phyloP scores from a whole-genome alignment of 2,113 vertebrate species.

The Notothenia rossii region DNA sequence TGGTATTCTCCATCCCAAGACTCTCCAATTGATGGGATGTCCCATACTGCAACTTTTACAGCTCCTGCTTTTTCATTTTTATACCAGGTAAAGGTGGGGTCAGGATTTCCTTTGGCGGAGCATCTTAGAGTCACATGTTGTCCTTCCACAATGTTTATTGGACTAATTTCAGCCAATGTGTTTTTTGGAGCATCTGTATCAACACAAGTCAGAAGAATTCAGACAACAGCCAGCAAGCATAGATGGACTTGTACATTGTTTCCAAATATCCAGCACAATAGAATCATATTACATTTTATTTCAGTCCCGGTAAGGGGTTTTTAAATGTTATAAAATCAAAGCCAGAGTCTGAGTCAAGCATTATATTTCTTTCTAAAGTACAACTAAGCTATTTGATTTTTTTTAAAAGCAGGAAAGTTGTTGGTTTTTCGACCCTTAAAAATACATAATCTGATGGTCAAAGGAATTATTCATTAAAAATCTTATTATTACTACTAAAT shows the following conservation, averaged over 20 bases:
- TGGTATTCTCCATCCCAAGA: slow-evolving; percentile 50
- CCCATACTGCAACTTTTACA: accelerated
- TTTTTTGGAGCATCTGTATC: slow-evolving; percentile 70
- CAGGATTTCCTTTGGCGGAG: slow-evolving; percentile 51
- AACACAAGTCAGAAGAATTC: not conserved
- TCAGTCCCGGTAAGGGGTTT: not conserved
- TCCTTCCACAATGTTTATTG: accelerated
- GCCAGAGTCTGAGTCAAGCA: no score
- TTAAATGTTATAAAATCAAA: not conserved
- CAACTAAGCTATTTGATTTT: no score
- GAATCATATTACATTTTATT: not conserved
- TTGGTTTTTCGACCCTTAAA: not conserved
- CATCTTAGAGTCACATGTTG: slow-evolving; percentile 53
- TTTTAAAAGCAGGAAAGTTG: no score
- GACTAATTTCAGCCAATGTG: accelerated
- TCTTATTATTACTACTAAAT: not conserved
- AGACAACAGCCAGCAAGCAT: not conserved
- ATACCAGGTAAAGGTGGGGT: slow-evolving; percentile 48
- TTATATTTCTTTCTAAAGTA: no score
- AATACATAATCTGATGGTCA: not conserved
- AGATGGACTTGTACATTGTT: not conserved
- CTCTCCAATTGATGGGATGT: accelerated
- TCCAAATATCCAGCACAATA: not conserved
- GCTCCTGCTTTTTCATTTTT: not conserved
- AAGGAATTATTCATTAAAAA: not conserved